phyloP scores from a whole-genome alignment of 2,888 invertebrate species.

The Drosophila paramelanica region DNA sequence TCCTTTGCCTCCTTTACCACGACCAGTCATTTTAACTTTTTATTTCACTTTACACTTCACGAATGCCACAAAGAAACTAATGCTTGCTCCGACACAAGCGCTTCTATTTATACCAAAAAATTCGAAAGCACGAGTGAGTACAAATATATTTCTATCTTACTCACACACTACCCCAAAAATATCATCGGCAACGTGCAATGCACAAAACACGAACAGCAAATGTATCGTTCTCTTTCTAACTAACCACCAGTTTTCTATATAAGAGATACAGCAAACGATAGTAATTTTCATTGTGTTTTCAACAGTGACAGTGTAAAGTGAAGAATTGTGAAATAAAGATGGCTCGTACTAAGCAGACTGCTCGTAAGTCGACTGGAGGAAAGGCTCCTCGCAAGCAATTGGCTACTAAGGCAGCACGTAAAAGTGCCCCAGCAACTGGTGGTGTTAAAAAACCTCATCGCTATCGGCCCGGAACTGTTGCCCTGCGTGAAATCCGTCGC shows the following conservation, averaged over 20 bases:
- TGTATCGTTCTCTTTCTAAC: constrained; percentile 1
- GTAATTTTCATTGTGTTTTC: constrained; percentile 1
- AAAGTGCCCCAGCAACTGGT: constrained; percentile 12
- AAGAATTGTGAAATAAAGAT: constrained; percentile 4
- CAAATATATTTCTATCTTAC: not conserved
- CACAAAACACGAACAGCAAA: constrained; percentile 24
- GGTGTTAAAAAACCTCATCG: constrained; percentile 7
- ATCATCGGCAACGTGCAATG: not conserved
- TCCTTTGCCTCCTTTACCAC: constrained; percentile 92
- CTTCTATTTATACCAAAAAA: constrained; percentile 8
- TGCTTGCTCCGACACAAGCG: too few species aligned
- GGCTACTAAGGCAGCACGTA: constrained; percentile 13
- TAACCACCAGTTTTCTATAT: constrained; percentile 10
- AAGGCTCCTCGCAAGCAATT: constrained; percentile 17
- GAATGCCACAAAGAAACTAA: too few species aligned
- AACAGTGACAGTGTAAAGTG: constrained; percentile 20
- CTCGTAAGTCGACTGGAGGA: constrained; percentile 22
- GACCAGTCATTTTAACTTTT: constrained; percentile 92
- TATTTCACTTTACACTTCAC: constrained; percentile 83
- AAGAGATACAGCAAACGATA: not conserved
- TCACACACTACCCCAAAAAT: not conserved
- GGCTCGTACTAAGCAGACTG: constrained; percentile 14
- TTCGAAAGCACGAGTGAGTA: constrained; percentile 2
- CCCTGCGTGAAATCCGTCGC: constrained; percentile 17
- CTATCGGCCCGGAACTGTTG: constrained; percentile 5